phyloP scores from a whole-genome alignment of 2,797 vertebrate species.

The Galago senegalensis region DNA sequence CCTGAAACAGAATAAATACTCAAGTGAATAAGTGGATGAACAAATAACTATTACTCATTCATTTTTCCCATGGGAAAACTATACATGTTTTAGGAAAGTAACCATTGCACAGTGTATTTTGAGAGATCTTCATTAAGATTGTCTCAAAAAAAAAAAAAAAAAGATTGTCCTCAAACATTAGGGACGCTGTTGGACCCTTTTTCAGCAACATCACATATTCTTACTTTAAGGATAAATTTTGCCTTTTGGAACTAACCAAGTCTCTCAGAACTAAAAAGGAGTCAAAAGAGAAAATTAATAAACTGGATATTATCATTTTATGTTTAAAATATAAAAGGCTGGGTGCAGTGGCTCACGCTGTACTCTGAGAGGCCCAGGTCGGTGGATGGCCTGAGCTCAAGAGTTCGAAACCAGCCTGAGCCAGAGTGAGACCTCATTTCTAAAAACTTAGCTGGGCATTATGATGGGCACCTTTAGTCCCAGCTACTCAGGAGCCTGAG shows the following conservation, averaged over 20 bases:
- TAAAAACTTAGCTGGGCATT: too few relatives aligned
- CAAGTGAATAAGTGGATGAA: conserved; percentile 1
- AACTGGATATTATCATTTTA: conserved; percentile 16
- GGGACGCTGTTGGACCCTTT: neutral
- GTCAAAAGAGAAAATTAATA: conserved; percentile 1
- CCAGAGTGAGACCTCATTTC: too few relatives aligned
- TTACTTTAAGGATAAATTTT: conserved; percentile 34
- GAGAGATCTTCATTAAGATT: neutral
- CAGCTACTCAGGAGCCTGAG: too few relatives aligned
- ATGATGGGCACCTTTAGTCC: too few relatives aligned
- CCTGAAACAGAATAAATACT: neutral
- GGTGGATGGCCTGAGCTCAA: too few relatives aligned
- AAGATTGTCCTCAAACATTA: neutral
- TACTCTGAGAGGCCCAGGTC: too few relatives aligned
- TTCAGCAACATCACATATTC: conserved; percentile 5
- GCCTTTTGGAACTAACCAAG: neutral
- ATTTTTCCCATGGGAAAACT: neutral
- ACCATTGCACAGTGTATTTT: neutral
- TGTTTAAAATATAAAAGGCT: neutral
- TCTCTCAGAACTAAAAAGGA: conserved; percentile 19
- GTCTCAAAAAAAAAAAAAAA: too few relatives aligned
- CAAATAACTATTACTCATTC: neutral
- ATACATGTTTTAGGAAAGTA: neutral
- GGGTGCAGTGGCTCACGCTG: too few relatives aligned
- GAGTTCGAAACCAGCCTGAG: too few relatives aligned